Evolutionary conservation across 2,113 vertebrate species (phyloP), one percentile per base, ranked within the genome.

Genomic region (Anguilla japonica): DNA sequence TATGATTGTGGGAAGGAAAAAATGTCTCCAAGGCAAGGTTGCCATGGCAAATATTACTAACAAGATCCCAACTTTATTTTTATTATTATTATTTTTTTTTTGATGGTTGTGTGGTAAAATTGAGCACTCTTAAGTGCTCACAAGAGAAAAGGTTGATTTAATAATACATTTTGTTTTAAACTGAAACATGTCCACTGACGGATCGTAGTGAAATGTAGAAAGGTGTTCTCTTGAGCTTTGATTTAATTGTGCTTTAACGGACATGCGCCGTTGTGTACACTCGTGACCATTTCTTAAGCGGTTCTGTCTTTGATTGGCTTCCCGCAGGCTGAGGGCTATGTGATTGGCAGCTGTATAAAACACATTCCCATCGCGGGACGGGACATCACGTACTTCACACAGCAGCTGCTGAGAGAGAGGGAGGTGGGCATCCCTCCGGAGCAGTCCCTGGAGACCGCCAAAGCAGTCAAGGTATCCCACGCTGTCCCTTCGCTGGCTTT

Each of bases 281-380:
- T 2, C 9, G 43, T 9, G 43, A 46, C 43, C 43, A 1, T 46
- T 34, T 34, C 34, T 34, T 34, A 34, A 34, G 34, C 34, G 34
- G 34, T 34, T 34, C 34, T 34, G 34, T 34, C 34, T 34, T 1
- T 34, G 34, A 46, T 46, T 85, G 26, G 60, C 18, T 79, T 41
- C 20, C 41, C 4, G 0, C 92, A 99, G 98, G 98, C 98, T 89
- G 98, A 99, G 93, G 98, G 98, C 0, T 99, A 99, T 0, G 98
- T 99, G 41, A 99, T 99, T 89, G 98, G 98, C 94, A 99, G 98
- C 96, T 99, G 98, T 93, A 99, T 99, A 94, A 99, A 99, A 93
- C 98, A 99, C 96, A 99, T 99, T 94, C 98, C 98, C 91, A 99
- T 99, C 67, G 98, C 98, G 2, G 98, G 98, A 39, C 94, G 98